phyloP scores from a whole-genome alignment of 2,888 invertebrate genomes.

The Pandemis corylana region DNA sequence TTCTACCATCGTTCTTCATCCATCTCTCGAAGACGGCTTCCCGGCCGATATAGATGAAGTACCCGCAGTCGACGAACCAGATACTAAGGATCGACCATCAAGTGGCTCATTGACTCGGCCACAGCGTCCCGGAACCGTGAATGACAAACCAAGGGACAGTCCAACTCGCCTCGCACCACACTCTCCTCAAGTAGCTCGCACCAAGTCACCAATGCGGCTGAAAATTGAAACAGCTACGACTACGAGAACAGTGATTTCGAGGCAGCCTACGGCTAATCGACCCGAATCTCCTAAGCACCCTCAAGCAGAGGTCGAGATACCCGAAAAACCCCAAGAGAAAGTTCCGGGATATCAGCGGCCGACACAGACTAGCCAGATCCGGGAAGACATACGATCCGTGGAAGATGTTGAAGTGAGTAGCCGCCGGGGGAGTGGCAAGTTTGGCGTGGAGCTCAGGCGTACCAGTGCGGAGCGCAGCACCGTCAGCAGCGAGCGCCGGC shows the following conservation, averaged over 20 bases:
- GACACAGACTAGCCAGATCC: conserved; percentile 73
- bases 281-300: conserved; percentile 60
- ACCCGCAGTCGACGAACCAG: conserved; percentile 49
- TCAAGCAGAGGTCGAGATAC: conserved; percentile 55
- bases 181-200: conserved; percentile 61
- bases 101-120: conserved; percentile 52
- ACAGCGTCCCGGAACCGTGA: conserved; percentile 46
- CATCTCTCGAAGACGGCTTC: conserved; percentile 58
- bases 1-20: conserved; percentile 57
- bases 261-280: conserved; percentile 57
- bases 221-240: conserved; percentile 56
- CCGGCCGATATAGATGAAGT: conserved; percentile 56
- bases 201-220: conserved; percentile 62
- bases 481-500: conserved; percentile 74
- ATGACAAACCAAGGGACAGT: conserved; percentile 59
- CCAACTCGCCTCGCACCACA: conserved; percentile 56
- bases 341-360: conserved; percentile 71
- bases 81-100: conserved; percentile 50
- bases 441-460: conserved; percentile 87
- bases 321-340: conserved; percentile 58
- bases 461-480: conserved; percentile 83
- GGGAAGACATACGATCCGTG: conserved; percentile 64
- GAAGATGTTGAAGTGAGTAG: conserved; percentile 78
- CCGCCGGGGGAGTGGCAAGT: conserved; percentile 85
- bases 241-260: conserved; percentile 56